phyloP scores from a whole-genome alignment of 2,888 invertebrate species.

The Acleris laterana region DNA sequence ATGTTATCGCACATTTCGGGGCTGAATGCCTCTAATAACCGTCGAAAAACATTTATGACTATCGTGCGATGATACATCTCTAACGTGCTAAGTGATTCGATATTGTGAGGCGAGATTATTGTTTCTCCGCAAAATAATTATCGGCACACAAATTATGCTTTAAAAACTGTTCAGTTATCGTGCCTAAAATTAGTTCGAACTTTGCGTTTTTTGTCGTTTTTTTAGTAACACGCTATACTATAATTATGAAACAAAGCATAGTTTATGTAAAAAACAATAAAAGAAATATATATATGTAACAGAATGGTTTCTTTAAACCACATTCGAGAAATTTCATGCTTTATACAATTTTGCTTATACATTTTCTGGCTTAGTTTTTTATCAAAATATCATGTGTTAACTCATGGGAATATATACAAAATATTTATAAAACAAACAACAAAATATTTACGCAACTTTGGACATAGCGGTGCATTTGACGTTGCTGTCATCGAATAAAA shows the following conservation, averaged over 20 bases:
- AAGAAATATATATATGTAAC: no score
- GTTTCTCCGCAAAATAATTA: conserved; percentile 17
- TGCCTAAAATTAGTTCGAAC: conserved; percentile 41
- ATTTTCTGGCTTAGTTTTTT: no score
- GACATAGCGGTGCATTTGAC: background rate
- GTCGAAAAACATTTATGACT: conserved; percentile 47
- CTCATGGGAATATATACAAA: no score
- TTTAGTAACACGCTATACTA: background rate
- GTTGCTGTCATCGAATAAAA: background rate
- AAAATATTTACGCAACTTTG: background rate
- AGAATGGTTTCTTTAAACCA: no score
- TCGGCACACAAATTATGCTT: conserved; percentile 18
- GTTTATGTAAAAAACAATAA: background rate
- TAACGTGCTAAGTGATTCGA: conserved; percentile 7
- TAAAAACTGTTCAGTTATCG: conserved; percentile 20
- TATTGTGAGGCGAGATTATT: background rate
- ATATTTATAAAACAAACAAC: background rate
- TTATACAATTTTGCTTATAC: no score
- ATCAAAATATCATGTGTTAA: no score
- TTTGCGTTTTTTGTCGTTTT: conserved; percentile 46
- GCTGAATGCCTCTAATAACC: conserved; percentile 62
- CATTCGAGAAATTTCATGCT: no score
- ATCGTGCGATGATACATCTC: conserved; percentile 7
- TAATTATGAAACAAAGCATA: background rate
- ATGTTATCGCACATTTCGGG: conserved; percentile 72